Evolutionary conservation across 2,113 vertebrate species (phyloP).

Genomic region (Crotalus tigris): DNA sequence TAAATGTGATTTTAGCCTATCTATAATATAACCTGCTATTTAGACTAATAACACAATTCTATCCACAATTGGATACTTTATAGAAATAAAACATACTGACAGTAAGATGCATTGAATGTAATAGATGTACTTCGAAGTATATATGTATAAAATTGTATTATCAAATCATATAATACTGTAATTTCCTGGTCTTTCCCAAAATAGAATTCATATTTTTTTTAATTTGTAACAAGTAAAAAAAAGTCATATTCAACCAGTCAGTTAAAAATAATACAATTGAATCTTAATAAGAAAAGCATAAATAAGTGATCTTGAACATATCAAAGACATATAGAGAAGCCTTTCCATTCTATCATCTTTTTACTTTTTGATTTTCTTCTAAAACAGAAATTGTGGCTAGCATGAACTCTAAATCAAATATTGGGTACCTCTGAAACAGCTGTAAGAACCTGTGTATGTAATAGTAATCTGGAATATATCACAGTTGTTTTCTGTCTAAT

Average conservation of each 20-base stretch:
- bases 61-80: background rate
- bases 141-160: background rate
- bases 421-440: background rate
- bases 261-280: background rate
- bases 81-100: background rate
- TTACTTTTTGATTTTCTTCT: background rate
- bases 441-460: background rate
- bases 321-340: background rate
- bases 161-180: background rate
- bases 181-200: background rate
- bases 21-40: background rate
- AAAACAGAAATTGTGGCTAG: background rate
- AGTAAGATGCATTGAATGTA: background rate
- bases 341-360: background rate
- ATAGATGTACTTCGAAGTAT: background rate
- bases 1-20: background rate
- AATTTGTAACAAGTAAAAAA: background rate
- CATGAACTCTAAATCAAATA: background rate
- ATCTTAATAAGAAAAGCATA: background rate
- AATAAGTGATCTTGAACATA: background rate
- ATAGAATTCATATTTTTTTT: background rate
- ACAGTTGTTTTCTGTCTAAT: conserved; percentile 34
- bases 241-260: background rate
- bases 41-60: background rate
- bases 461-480: conserved; percentile 2